These are phyloP conservation scores for Bombus waltoni DNA, from an alignment of 1,140 invertebrate genomes.

Conservation along the genomic window DNA sequence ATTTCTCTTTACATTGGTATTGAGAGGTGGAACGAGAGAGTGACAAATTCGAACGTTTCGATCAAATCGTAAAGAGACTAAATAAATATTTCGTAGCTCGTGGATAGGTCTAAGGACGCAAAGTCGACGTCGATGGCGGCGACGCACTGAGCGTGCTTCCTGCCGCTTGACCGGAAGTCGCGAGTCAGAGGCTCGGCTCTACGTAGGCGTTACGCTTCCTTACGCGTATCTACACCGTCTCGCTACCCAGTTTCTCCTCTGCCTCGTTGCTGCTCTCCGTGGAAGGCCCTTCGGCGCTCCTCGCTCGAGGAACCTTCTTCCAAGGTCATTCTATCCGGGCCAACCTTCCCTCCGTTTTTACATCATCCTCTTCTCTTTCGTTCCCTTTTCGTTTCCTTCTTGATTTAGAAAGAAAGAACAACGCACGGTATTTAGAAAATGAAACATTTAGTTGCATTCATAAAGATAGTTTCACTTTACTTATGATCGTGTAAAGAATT, in stretches of 20 bases:
- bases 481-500: not conserved
- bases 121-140: slow-evolving; percentile 65
- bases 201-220: slow-evolving; percentile 72
- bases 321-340: slow-evolving; percentile 61
- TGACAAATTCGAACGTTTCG: not conserved
- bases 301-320: slow-evolving; percentile 49
- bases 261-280: slow-evolving; percentile 22
- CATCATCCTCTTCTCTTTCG: not conserved
- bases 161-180: slow-evolving; percentile 73
- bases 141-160: slow-evolving; percentile 72
- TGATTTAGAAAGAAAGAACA: not conserved
- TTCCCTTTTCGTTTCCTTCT: not conserved
- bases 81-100: slow-evolving; percentile 51
- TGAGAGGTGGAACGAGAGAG: not conserved
- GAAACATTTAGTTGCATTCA: not conserved
- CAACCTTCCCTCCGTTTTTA: not conserved
- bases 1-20: not conserved
- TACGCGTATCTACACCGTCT: slow-evolving; percentile 72
- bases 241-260: slow-evolving; percentile 65
- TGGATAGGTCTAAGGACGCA: slow-evolving; percentile 58
- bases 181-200: slow-evolving; percentile 73
- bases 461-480: not conserved
- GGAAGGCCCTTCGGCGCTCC: slow-evolving; percentile 45
- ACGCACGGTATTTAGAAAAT: not conserved
- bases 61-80: not conserved